Evolutionary conservation across 2,797 vertebrate genomes (phyloP).

Genomic region (Gymnoscopelus braueri): DNA sequence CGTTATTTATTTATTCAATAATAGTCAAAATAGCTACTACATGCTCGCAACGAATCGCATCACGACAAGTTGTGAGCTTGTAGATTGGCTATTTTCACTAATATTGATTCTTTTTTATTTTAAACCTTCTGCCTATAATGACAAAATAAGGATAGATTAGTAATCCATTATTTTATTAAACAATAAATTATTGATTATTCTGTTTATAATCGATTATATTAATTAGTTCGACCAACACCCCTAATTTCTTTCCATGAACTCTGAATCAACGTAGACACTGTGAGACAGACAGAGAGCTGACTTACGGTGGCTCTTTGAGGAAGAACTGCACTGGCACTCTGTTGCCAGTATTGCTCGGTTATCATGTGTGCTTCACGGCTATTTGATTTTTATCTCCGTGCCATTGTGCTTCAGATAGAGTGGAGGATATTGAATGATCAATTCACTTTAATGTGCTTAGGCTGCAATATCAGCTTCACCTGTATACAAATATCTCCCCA

Average conservation of each 20-base stretch:
- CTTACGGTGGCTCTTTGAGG: slow-evolving; percentile 18
- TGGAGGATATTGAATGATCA: slow-evolving; percentile 68
- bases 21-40: too few relatives aligned
- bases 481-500: slow-evolving; percentile 45
- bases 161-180: too few relatives aligned
- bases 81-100: too few relatives aligned
- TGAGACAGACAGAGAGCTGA: slow-evolving; percentile 23
- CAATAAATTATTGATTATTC: too few relatives aligned
- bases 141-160: too few relatives aligned
- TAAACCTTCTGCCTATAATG: too few relatives aligned
- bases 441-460: slow-evolving; percentile 67
- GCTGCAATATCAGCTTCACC: slow-evolving; percentile 70
- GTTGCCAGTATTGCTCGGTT: slow-evolving; percentile 26
- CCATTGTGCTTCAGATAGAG: slow-evolving; percentile 55
- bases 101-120: too few relatives aligned
- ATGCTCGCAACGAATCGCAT: too few relatives aligned
- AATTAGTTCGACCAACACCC: too few relatives aligned
- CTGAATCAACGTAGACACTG: slow-evolving; percentile 18
- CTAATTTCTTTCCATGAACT: background rate
- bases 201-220: too few relatives aligned
- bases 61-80: too few relatives aligned
- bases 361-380: slow-evolving; percentile 29
- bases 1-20: too few relatives aligned
- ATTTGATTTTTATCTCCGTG: slow-evolving; percentile 65
- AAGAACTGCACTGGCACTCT: slow-evolving; percentile 34